Evolutionary conservation across 2,888 invertebrate species (phyloP).

Genomic region (Drosophila ustulata): DNA sequence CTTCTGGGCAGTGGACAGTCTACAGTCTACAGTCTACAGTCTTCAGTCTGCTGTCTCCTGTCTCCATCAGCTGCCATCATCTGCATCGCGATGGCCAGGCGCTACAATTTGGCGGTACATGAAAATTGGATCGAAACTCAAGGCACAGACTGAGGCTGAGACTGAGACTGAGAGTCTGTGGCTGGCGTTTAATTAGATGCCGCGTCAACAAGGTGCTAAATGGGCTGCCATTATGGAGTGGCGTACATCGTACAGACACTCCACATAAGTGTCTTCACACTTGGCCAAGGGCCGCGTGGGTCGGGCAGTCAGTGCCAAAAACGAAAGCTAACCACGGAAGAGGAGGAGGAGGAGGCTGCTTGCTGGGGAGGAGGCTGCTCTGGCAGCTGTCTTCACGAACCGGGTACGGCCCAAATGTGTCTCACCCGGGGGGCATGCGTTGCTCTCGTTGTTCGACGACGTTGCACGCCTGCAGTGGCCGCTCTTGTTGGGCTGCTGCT

Average conservation of each 20-base stretch:
- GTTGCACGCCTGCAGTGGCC: constrained; percentile 36
- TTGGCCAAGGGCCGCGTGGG: constrained; percentile 71
- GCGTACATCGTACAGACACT: constrained; percentile 17
- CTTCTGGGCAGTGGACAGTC: constrained; percentile 5
- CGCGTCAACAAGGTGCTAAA: constrained; percentile 84
- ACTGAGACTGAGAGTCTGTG: constrained; percentile 12
- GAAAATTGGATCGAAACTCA: constrained; percentile 64
- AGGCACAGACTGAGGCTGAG: not conserved
- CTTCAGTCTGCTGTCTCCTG: constrained; percentile 21
- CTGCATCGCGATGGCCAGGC: constrained; percentile 59
- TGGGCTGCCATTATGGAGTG: constrained; percentile 76
- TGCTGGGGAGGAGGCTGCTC: constrained; percentile 4
- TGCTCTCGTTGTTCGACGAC: constrained; percentile 74
- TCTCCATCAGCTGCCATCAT: constrained; percentile 47
- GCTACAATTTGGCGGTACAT: constrained; percentile 77
- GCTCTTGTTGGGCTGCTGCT: constrained; percentile 33
- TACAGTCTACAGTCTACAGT: constrained; percentile 21
- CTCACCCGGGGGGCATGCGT: constrained; percentile 68
- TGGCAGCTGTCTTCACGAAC: constrained; percentile 22
- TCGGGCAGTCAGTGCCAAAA: constrained; percentile 60
- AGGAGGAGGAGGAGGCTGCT: constrained; percentile 1
- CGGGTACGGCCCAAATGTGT: constrained; percentile 18
- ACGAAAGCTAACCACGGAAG: constrained; percentile 64
- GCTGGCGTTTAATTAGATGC: constrained; percentile 81
- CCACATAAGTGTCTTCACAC: constrained; percentile 2